Conservation (phyloP, 2,113 vertebrate genomes). For the Chaetorhynchus papuensis region DNA sequence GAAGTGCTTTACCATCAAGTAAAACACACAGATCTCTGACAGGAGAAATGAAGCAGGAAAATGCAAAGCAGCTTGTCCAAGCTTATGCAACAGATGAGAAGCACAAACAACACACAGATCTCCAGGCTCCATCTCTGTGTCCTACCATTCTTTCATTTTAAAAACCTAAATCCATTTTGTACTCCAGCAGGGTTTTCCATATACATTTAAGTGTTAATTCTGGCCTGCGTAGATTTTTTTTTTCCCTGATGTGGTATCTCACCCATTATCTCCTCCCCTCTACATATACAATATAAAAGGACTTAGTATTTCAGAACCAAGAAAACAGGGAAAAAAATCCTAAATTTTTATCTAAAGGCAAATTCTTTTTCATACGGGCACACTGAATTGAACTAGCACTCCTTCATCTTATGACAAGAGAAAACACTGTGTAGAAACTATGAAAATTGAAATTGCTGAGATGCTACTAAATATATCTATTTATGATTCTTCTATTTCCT, state of each 20-base stretch:
- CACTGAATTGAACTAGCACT: not conserved
- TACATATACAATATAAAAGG: not conserved
- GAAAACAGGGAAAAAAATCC: not conserved
- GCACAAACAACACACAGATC: not conserved
- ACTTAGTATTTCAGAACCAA: not conserved
- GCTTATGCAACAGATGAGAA: not conserved
- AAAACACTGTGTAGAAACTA: not conserved
- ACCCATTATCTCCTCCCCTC: not conserved
- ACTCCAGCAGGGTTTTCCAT: not conserved
- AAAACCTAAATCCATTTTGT: not conserved
- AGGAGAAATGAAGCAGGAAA: not conserved
- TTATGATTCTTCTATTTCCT: not conserved
- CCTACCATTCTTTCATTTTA: not conserved
- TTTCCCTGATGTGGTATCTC: not conserved
- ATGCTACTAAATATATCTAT: not conserved
- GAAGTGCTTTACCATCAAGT: not conserved
- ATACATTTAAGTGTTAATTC: not conserved
- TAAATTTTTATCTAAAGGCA: not conserved
- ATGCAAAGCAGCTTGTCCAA: not conserved
- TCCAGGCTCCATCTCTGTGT: not conserved
- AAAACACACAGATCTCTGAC: not conserved
- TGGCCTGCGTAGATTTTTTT: not conserved
- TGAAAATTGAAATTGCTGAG: not conserved
- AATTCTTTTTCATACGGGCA: not conserved
- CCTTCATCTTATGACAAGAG: not conserved